Evolutionary conservation across 2,113 vertebrate genomes (phyloP).

Genomic region (Brachyistius frenatus): DNA sequence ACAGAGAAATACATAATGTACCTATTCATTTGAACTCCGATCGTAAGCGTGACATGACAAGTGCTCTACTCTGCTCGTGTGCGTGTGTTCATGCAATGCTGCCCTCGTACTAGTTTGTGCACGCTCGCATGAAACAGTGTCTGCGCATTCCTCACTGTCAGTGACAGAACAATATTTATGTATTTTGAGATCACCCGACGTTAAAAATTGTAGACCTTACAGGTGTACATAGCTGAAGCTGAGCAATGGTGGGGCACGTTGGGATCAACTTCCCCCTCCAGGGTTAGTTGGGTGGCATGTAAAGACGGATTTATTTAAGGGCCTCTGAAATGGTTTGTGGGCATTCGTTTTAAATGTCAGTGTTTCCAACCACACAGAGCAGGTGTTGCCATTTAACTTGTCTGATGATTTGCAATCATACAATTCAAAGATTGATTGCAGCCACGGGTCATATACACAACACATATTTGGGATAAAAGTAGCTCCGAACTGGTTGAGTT

Average conservation of each 20-base stretch:
- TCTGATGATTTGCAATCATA: background rate
- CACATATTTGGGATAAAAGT: background rate
- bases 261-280: slow-evolving; percentile 2
- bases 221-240: background rate
- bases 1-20: slow-evolving; percentile 47
- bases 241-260: background rate
- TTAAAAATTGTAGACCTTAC: background rate
- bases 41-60: slow-evolving; percentile 59
- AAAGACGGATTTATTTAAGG: slow-evolving; percentile 25
- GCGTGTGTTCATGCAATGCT: slow-evolving; percentile 32
- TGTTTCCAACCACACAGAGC: background rate
- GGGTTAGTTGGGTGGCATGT: slow-evolving; percentile 18
- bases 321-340: slow-evolving; percentile 7
- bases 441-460: background rate
- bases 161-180: slow-evolving; percentile 30
- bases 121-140: background rate
- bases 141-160: slow-evolving; percentile 41
- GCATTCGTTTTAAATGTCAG: slow-evolving; percentile 13
- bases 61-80: slow-evolving; percentile 19
- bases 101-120: background rate
- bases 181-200: slow-evolving; percentile 1
- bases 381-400: slow-evolving; percentile 11
- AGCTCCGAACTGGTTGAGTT: background rate
- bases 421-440: slow-evolving; percentile 1
- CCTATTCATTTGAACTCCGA: slow-evolving; percentile 65